Base-by-base conservation (phyloP, 2,797 vertebrate species). In the Aldrovandia affinis region DNA sequence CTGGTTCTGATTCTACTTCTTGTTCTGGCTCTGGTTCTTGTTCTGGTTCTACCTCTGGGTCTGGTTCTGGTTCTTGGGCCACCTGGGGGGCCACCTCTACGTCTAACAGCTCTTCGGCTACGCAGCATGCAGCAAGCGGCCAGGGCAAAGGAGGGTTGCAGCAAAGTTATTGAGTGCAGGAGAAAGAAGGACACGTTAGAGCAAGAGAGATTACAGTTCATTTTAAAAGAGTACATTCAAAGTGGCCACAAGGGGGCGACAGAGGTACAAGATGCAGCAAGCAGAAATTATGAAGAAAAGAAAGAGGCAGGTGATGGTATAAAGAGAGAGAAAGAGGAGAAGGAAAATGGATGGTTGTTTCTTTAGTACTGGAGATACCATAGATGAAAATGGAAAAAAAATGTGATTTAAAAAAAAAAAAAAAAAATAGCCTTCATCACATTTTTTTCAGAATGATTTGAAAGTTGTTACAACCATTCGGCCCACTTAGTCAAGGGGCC, bases 1-100 rank as follows among this genome's bases (percentile, higher is more conserved):
- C 55, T 39, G 61, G 78, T 68, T 88, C 84, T 75, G 87, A 44
- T 88, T 0, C 96, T 92, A 94, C 93, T 92, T 94, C 94, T 20
- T 95, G 20, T 0, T 91, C 87, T 86, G 84, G 83, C 10, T 90
- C 91, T 87, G 83, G 78, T 9, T 87, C 89, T 5, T 3, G 75
- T 12, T 78, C 55, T 61, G 57, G 36, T 18, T 81, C 54, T 59
- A 36, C 2, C 15, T 80, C 30, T 18, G 55, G 47, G 25, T 61
- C 59, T 22, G 83, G 83, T 20, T 88, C 90, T 18, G 84, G 84
- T 86, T 85, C 78, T 81, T 63, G 78, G 63, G 61, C 83, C 52
- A 84, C 83, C 63, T 68, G 78, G 55, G 83, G 83, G 2, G 83
- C 83, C 80, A 84, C 83, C 42, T 80, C 83, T 84, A 84, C 78